A percentile compares a stretch with the other conserved stretches of the same genome.
These are phyloP conservation scores for Pseudorasbora parva DNA, from an alignment of 2,113 vertebrate genomes.

Conservation along the genomic window DNA sequence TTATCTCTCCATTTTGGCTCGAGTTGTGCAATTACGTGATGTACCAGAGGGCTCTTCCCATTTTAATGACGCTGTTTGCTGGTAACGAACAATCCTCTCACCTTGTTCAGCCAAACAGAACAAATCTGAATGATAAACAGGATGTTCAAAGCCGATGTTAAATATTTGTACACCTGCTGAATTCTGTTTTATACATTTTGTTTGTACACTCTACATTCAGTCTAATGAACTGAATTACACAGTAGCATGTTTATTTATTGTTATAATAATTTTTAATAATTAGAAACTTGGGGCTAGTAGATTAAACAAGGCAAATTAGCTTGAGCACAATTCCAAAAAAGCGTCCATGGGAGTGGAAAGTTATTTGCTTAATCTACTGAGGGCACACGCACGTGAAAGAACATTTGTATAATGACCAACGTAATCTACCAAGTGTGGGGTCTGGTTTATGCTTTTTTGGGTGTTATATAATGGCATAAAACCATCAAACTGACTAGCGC, in stretches of 20 bases:
- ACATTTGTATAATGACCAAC: no score
- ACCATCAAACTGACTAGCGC: no score
- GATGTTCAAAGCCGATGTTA: neutral
- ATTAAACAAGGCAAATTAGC: no score
- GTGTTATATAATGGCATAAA: no score
- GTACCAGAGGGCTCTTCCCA: neutral
- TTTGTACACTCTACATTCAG: neutral
- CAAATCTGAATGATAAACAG: neutral
- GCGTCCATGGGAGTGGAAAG: no score
- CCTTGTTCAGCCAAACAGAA: neutral
- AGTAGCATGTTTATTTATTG: neutral
- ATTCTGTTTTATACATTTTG: neutral
- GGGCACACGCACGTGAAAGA: no score
- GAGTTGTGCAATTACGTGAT: neutral
- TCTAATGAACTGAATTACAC: neutral
- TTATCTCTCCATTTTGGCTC: constrained; percentile 21
- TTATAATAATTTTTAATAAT: neutral
- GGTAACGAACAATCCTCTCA: neutral
- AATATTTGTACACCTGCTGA: neutral
- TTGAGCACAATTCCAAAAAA: no score
- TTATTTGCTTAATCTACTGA: no score
- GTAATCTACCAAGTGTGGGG: no score
- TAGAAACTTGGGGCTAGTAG: no score
- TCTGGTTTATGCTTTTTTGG: no score
- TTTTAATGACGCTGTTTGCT: neutral